Evolutionary conservation across 2,888 invertebrate species (phyloP).

Genomic region (Campoletis raptor): DNA sequence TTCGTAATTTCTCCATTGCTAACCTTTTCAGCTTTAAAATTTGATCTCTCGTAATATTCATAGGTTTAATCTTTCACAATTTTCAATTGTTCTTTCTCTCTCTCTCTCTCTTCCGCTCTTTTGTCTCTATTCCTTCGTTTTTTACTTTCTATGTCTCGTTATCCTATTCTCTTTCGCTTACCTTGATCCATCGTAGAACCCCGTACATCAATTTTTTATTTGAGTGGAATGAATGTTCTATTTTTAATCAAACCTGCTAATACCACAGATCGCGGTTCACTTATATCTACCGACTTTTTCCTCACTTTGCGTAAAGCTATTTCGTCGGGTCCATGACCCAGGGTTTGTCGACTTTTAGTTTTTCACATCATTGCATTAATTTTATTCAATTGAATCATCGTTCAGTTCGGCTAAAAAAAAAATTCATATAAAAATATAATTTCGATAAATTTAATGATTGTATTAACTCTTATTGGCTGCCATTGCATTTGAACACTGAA

Average conservation of each 20-base stretch:
- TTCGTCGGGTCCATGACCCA: neutral
- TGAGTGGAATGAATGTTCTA: neutral
- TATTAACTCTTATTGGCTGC: neutral
- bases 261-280: neutral
- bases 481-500: no score
- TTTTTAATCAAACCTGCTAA: neutral
- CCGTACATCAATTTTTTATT: neutral
- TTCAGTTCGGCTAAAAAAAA: no score
- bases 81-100: neutral
- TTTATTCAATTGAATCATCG: neutral
- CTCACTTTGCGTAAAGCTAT: neutral
- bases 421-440: neutral
- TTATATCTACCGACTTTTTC: neutral
- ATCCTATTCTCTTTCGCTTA: neutral
- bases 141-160: neutral
- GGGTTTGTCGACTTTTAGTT: neutral
- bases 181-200: neutral
- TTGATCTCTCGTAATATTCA: constrained; percentile 11
- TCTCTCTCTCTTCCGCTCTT: neutral
- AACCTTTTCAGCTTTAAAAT: constrained; percentile 5
- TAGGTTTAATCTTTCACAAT: neutral
- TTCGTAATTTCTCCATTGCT: constrained; percentile 12
- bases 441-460: neutral
- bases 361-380: neutral
- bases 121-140: neutral